Evolutionary conservation across 2,797 vertebrate genomes (phyloP).

Genomic region (Chromis chromis): DNA sequence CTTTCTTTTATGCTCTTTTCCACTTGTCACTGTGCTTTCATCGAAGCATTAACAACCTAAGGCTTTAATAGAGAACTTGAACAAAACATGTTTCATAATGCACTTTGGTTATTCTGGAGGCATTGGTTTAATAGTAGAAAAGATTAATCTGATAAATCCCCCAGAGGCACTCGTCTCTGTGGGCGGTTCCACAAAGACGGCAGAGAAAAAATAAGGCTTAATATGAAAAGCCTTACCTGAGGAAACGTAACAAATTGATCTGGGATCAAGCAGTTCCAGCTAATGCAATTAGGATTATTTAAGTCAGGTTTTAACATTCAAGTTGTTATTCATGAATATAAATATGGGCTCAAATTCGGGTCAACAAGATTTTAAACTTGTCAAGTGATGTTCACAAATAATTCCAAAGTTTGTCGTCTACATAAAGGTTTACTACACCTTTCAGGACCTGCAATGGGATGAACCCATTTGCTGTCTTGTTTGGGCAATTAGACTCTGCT

Average conservation of each 20-base stretch:
- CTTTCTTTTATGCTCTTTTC: slow-evolving; percentile 31
- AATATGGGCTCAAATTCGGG: background rate
- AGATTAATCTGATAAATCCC: slow-evolving; percentile 26
- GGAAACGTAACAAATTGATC: background rate
- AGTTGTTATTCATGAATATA: background rate
- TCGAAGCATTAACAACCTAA: slow-evolving; percentile 12
- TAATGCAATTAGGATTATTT: background rate
- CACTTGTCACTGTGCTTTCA: slow-evolving; percentile 27
- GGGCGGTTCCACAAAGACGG: slow-evolving; percentile 25
- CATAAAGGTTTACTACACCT: background rate
- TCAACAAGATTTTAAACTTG: background rate
- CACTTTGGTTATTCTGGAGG: slow-evolving; percentile 20
- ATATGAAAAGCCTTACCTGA: background rate
- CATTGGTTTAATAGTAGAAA: slow-evolving; percentile 28
- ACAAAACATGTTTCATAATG: slow-evolving; percentile 32
- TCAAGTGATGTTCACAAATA: background rate
- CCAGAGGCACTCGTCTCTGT: slow-evolving; percentile 10
- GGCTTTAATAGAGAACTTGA: slow-evolving; percentile 23
- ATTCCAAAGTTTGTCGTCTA: background rate
- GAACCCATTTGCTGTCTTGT: no score
- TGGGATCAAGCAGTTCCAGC: slow-evolving; percentile 11
- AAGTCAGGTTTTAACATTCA: background rate
- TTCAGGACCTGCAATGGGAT: no score
- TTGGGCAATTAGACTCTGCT: no score
- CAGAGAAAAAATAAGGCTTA: background rate